phyloP scores from a whole-genome alignment of 1,140 invertebrate species.

The Diuraphis noxia region DNA sequence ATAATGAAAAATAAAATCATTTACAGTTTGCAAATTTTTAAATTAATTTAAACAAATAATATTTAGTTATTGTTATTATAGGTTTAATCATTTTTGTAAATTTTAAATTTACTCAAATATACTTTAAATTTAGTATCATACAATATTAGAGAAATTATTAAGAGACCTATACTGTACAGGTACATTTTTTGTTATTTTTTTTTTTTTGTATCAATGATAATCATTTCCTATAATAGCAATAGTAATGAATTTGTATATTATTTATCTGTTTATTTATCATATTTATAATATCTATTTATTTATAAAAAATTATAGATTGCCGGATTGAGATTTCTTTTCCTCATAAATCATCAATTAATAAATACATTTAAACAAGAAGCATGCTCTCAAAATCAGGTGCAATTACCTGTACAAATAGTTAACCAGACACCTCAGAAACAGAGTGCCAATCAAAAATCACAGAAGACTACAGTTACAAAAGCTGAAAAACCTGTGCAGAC shows the following conservation, averaged over 20 bases:
- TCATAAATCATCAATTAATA: slow-evolving; percentile 90
- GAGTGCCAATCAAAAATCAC: slow-evolving; percentile 16
- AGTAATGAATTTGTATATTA: neutral
- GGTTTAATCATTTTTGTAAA: no score
- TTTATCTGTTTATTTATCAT: slow-evolving; percentile 58
- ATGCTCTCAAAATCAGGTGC: slow-evolving; percentile 14
- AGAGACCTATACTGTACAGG: no score
- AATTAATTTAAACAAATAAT: no score
- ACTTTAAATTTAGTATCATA: no score
- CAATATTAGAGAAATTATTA: no score
- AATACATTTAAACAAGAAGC: slow-evolving; percentile 81
- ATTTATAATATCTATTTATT: no score
- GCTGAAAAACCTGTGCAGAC: neutral
- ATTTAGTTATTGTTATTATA: no score
- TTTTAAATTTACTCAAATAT: no score
- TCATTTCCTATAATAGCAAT: neutral
- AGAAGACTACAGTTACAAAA: slow-evolving; percentile 31
- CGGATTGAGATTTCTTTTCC: slow-evolving; percentile 87
- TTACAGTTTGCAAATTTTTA: no score
- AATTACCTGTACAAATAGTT: slow-evolving; percentile 41
- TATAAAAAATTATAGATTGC: no score
- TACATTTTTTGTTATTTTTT: no score
- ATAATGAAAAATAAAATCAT: no score
- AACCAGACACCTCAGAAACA: slow-evolving; percentile 43
- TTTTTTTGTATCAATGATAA: neutral